phyloP scores from a whole-genome alignment of 37 sponge, comb jelly and placozoan species.

The Crambe crambe region DNA sequence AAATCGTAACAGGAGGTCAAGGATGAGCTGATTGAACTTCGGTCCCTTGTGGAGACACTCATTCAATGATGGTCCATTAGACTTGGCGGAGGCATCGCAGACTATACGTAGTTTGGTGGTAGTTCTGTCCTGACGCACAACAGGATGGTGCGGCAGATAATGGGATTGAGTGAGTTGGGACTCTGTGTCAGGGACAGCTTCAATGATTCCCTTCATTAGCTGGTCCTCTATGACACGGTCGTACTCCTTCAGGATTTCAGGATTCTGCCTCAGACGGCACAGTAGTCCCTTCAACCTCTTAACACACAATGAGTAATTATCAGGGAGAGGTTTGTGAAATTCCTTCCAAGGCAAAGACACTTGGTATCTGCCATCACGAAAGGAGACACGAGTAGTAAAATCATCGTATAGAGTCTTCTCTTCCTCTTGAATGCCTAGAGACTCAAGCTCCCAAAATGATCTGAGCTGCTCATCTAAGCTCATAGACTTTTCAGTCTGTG shows the following conservation, averaged over 20 bases:
- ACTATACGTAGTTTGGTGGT: slow-evolving; percentile 49
- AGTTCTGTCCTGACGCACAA: slow-evolving; percentile 37
- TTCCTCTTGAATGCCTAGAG: slow-evolving; percentile 19
- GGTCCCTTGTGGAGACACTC: slow-evolving; percentile 55
- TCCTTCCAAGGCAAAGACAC: slow-evolving; percentile 39
- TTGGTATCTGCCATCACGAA: slow-evolving; percentile 21
- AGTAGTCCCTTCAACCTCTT: slow-evolving; percentile 38
- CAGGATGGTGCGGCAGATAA: slow-evolving; percentile 61
- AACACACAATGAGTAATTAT: slow-evolving; percentile 42
- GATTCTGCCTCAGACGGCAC: slow-evolving; percentile 36
- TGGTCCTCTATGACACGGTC: slow-evolving; percentile 41
- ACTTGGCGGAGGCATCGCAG: slow-evolving; percentile 52
- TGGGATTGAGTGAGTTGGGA: neutral
- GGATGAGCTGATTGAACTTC: slow-evolving; percentile 46
- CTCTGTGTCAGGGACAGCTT: slow-evolving; percentile 15
- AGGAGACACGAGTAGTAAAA: too few relatives aligned
- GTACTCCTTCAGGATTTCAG: slow-evolving; percentile 45
- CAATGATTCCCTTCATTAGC: slow-evolving; percentile 46
- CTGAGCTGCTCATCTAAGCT: slow-evolving; percentile 10
- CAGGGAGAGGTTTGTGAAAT: slow-evolving; percentile 27
- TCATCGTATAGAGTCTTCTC: slow-evolving; percentile 33
- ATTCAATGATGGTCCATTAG: slow-evolving; percentile 30
- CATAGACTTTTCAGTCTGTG: neutral
- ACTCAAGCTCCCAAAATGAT: slow-evolving; percentile 53
- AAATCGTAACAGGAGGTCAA: slow-evolving; percentile 44